A percentile compares a stretch with the other conserved stretches of the same genome.
Evolutionary conservation across 2,888 invertebrate species (phyloP).

Genomic region (Parnassius mnemosyne): DNA sequence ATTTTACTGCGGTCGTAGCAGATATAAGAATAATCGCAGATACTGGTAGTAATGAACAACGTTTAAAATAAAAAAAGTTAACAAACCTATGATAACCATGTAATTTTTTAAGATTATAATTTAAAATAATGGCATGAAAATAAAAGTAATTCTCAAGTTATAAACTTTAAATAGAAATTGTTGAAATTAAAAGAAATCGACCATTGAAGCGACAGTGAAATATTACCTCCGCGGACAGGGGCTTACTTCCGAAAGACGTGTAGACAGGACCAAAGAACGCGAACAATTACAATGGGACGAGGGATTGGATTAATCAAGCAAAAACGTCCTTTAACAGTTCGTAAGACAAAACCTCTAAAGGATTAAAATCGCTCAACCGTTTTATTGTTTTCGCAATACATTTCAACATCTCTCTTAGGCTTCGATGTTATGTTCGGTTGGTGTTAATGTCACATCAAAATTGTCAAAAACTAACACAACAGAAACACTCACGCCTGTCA

Average conservation of each 20-base stretch:
- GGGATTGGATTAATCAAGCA: slow-evolving; percentile 65
- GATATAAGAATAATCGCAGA: too few relatives aligned
- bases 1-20: too few relatives aligned
- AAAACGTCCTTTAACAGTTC: slow-evolving; percentile 57
- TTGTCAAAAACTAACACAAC: neutral
- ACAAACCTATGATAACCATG: too few relatives aligned
- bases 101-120: too few relatives aligned
- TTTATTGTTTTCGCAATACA: slow-evolving; percentile 66
- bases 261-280: slow-evolving; percentile 34
- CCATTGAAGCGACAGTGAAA: slow-evolving; percentile 15
- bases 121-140: too few relatives aligned
- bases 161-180: neutral
- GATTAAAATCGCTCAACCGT: slow-evolving; percentile 61
- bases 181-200: slow-evolving; percentile 15
- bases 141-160: neutral
- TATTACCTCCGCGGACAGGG: slow-evolving; percentile 5
- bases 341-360: slow-evolving; percentile 53
- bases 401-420: slow-evolving; percentile 31
- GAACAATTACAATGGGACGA: slow-evolving; percentile 55
- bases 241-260: slow-evolving; percentile 11
- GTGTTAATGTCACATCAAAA: slow-evolving; percentile 9
- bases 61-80: too few relatives aligned
- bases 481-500: too few relatives aligned
- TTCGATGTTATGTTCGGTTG: slow-evolving; percentile 8
- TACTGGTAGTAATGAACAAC: too few relatives aligned